Evolutionary conservation across 1,140 invertebrate species (phyloP).

Genomic region (Drosophila subpulchrella): DNA sequence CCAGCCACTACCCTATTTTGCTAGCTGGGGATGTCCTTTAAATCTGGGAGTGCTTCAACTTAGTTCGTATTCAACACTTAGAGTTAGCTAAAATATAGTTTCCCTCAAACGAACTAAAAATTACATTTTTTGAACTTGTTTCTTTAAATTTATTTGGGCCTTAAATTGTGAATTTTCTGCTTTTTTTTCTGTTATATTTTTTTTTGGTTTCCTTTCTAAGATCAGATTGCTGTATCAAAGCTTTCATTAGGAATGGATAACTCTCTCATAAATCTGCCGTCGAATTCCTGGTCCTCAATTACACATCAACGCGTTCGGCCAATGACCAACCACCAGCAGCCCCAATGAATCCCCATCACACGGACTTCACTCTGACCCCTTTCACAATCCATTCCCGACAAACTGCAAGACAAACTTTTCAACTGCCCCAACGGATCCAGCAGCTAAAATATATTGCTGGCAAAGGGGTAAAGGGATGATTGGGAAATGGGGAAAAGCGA

Average conservation of each 20-base stretch:
- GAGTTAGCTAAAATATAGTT: no score
- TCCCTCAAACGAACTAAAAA: no score
- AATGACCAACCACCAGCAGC: slow-evolving; percentile 27
- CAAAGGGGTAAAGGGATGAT: background rate
- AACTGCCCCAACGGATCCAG: slow-evolving; percentile 35
- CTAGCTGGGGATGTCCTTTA: background rate
- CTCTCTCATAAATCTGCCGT: slow-evolving; percentile 24
- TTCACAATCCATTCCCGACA: slow-evolving; percentile 34
- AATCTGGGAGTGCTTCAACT: background rate
- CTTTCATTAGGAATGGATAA: background rate
- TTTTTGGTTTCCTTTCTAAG: background rate
- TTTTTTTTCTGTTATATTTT: background rate
- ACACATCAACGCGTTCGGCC: slow-evolving; percentile 54
- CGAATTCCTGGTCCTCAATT: slow-evolving; percentile 40
- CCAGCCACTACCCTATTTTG: background rate
- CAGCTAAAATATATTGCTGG: slow-evolving; percentile 34
- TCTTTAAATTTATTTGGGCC: no score
- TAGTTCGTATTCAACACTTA: background rate
- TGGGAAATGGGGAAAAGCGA: background rate
- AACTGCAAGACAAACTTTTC: slow-evolving; percentile 55
- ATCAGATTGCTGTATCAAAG: slow-evolving; percentile 1
- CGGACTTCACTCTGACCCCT: slow-evolving; percentile 18
- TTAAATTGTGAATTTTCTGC: background rate
- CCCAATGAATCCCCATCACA: slow-evolving; percentile 12
- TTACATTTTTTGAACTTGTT: no score